Conservation (phyloP, 2,888 invertebrate genomes). For the Pristionchus entomophagus region DNA sequence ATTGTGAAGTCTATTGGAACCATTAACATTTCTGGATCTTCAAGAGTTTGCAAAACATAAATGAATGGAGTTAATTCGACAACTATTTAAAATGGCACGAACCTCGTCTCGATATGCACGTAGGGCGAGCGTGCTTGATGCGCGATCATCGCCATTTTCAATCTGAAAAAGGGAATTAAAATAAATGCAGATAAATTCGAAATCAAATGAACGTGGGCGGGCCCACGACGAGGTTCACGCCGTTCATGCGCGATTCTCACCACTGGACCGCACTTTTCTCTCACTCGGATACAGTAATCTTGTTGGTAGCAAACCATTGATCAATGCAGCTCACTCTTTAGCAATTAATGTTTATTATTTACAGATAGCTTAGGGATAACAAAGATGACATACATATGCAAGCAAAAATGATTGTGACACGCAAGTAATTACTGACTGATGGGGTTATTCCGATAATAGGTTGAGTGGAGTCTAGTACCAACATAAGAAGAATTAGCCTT, state of each 20-base stretch:
- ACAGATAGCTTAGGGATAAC: conserved; percentile 8
- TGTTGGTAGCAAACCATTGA: neutral
- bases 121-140: conserved; percentile 36
- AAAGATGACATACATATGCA: neutral
- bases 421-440: conserved; percentile 9
- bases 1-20: too few species aligned
- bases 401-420: neutral
- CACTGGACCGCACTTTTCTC: neutral
- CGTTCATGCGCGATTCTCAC: neutral
- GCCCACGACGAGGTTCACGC: neutral
- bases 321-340: neutral
- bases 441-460: conserved; percentile 10
- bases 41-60: neutral
- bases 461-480: conserved; percentile 20
- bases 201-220: conserved; percentile 14
- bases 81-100: neutral
- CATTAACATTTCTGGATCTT: neutral
- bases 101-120: conserved; percentile 44
- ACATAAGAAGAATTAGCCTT: conserved; percentile 2
- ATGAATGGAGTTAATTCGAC: neutral
- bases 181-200: neutral
- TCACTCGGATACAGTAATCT: neutral
- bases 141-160: conserved; percentile 17
- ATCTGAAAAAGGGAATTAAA: neutral
- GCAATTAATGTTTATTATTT: conserved; percentile 28